Conservation (phyloP, 2,113 vertebrate species). For the Anarrhichthys ocellatus region DNA sequence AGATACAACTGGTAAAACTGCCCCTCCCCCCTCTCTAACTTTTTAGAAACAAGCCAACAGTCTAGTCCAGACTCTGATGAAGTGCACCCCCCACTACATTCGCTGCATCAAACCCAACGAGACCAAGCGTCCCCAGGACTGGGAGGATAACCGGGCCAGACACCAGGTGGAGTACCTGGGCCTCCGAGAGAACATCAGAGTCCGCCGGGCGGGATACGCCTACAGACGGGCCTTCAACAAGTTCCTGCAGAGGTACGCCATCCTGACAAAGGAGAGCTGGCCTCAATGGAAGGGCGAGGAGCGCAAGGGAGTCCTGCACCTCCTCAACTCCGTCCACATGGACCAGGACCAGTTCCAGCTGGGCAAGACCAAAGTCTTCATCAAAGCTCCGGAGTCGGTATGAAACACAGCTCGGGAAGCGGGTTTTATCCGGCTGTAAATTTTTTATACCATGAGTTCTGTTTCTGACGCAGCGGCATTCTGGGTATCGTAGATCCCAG, state of each 20-base stretch:
- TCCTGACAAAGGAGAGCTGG: slow-evolving; percentile 87
- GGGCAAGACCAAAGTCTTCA: slow-evolving; percentile 86
- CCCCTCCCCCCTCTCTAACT: neutral
- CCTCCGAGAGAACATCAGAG: slow-evolving; percentile 86
- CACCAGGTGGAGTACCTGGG: slow-evolving; percentile 89
- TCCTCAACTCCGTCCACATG: slow-evolving; percentile 87
- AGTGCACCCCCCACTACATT: slow-evolving; percentile 88
- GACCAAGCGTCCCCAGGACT: slow-evolving; percentile 85
- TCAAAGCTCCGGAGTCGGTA: slow-evolving; percentile 90
- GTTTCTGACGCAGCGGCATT: neutral
- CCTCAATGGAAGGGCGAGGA: slow-evolving; percentile 84
- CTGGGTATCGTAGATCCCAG: neutral
- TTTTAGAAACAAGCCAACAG: slow-evolving; percentile 87
- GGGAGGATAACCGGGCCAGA: slow-evolving; percentile 85
- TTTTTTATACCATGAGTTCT: neutral
- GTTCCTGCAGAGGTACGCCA: slow-evolving; percentile 88
- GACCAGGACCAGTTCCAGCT: slow-evolving; percentile 89
- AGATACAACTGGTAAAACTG: neutral
- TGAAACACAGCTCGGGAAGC: slow-evolving; percentile 18
- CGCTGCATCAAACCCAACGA: slow-evolving; percentile 90
- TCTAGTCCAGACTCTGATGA: slow-evolving; percentile 87
- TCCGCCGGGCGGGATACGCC: slow-evolving; percentile 86
- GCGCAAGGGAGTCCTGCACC: slow-evolving; percentile 84
- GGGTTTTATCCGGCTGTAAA: neutral
- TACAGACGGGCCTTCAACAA: slow-evolving; percentile 84